Conservation (phyloP, 37 sponge, comb jelly and placozoan genomes). For the Cliona cf. orientalis region DNA sequence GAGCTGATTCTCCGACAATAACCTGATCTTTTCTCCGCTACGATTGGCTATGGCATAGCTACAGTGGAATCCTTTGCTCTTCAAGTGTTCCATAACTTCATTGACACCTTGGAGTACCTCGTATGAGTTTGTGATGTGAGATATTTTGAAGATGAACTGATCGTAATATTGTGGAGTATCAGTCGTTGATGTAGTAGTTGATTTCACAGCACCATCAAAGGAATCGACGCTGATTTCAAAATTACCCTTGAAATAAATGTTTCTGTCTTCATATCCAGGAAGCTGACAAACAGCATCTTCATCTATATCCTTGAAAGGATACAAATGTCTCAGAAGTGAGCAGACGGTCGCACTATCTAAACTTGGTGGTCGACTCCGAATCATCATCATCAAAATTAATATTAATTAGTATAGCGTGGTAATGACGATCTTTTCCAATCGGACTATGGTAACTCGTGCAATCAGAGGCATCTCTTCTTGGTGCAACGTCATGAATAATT, state of each 20-base stretch:
- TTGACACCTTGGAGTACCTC: constrained; percentile 33
- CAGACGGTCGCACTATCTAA: too few species aligned
- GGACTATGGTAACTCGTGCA: too few species aligned
- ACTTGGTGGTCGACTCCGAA: too few species aligned
- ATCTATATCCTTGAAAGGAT: background rate
- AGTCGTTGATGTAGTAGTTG: too few species aligned
- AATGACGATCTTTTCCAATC: too few species aligned
- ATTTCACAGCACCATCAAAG: too few species aligned
- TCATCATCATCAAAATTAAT: too few species aligned
- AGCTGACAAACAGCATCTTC: constrained; percentile 53
- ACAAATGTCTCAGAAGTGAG: background rate
- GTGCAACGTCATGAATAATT: too few species aligned
- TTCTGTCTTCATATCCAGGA: constrained; percentile 47
- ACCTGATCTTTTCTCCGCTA: background rate
- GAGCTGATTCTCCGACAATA: constrained; percentile 6
- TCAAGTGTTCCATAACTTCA: constrained; percentile 28
- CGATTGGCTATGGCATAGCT: constrained; percentile 1
- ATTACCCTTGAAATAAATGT: constrained; percentile 34
- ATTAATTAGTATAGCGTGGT: too few species aligned
- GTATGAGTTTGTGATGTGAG: background rate
- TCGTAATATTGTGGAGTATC: background rate
- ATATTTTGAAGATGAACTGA: background rate
- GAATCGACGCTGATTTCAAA: background rate
- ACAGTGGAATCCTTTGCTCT: constrained; percentile 4
- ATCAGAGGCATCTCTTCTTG: too few species aligned